Evolutionary conservation across 64 coral and sea anemone species (phyloP).

Genomic region (Stichodactyla mertensii): DNA sequence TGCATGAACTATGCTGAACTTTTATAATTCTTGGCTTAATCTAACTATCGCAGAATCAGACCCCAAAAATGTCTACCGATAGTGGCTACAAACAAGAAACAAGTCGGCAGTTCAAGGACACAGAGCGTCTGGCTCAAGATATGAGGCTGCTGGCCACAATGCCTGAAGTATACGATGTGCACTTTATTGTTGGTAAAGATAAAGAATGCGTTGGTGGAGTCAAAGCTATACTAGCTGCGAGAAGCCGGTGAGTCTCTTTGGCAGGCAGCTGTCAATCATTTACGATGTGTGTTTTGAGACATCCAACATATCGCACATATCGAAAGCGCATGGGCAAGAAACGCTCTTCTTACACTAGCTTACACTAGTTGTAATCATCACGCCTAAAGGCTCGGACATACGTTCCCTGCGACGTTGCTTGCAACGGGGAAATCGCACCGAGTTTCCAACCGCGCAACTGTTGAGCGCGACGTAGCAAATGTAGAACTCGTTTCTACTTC

Average conservation of each 20-base stretch:
- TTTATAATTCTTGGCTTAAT: not conserved
- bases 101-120: not conserved
- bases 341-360: no score
- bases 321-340: no score
- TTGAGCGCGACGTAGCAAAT: no score
- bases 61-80: not conserved
- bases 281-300: not conserved
- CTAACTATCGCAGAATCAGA: not conserved
- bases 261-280: not conserved
- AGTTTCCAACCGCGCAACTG: no score
- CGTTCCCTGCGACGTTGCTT: no score
- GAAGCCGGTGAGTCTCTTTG: conserved; percentile 41
- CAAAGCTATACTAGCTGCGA: conserved; percentile 51
- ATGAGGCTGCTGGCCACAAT: conserved; percentile 45
- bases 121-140: conserved; percentile 33
- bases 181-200: conserved; percentile 45
- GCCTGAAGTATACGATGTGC: conserved; percentile 60
- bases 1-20: no score
- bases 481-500: no score
- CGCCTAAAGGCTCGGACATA: no score
- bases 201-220: conserved; percentile 46
- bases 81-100: conserved; percentile 2
- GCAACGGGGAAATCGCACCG: no score
- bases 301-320: no score
- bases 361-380: no score